These are phyloP conservation scores for Cyclargus thomasi DNA, from an alignment of 1,140 invertebrate genomes.

Conservation along the genomic window DNA sequence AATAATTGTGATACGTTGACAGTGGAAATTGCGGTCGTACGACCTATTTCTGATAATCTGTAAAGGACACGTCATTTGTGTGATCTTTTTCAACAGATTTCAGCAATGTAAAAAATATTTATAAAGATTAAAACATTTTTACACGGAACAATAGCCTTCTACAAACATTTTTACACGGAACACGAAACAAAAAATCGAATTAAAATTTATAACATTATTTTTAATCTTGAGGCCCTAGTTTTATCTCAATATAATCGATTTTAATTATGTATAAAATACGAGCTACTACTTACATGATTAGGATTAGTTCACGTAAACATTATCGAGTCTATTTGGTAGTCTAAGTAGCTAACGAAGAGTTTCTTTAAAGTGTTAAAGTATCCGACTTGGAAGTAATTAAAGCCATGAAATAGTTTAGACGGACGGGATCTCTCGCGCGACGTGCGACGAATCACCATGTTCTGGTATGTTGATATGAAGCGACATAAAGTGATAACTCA, in stretches of 20 bases:
- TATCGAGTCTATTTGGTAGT: not conserved
- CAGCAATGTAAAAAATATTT: not conserved
- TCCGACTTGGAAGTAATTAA: too few relatives aligned
- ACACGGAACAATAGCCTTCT: not conserved
- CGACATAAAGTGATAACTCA: too few relatives aligned
- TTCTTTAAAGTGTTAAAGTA: too few relatives aligned
- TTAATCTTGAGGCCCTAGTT: not conserved
- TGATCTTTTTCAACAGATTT: not conserved
- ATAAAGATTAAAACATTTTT: not conserved
- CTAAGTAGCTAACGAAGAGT: not conserved
- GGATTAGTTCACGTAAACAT: not conserved
- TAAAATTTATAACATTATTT: too few relatives aligned
- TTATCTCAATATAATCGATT: not conserved
- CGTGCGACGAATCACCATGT: too few relatives aligned
- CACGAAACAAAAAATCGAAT: too few relatives aligned
- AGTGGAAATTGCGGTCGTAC: not conserved
- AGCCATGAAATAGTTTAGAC: too few relatives aligned
- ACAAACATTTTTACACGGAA: too few relatives aligned
- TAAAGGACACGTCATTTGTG: not conserved
- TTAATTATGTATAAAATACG: not conserved
- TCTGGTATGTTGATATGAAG: too few relatives aligned
- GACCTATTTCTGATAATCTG: not conserved
- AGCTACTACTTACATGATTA: not conserved
- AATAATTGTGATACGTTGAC: conserved; percentile 1
- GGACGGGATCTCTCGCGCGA: too few relatives aligned